These are phyloP conservation scores for Rhogogaster chlorosoma DNA, from an alignment of 2,888 invertebrate species.

Conservation along the genomic window DNA sequence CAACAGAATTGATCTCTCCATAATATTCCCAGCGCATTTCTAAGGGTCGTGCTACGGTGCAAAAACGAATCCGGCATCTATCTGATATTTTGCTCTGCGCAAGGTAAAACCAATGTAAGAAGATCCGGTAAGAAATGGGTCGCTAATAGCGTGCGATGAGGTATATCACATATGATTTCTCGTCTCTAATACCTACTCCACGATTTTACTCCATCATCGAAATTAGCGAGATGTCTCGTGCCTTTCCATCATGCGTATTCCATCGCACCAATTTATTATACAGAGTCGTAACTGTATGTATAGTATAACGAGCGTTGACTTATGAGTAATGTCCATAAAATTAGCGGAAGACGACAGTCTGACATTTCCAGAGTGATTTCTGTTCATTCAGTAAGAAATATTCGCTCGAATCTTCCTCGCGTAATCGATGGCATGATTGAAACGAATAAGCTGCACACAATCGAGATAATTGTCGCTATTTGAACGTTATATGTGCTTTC, in stretches of 20 bases:
- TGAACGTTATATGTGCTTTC: neutral
- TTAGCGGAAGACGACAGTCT: neutral
- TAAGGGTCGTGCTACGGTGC: slow-evolving; percentile 20
- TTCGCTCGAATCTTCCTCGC: neutral
- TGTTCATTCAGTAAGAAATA: neutral
- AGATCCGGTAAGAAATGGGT: slow-evolving; percentile 19
- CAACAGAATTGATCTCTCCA: slow-evolving; percentile 27
- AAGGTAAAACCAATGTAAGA: neutral
- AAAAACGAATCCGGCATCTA: slow-evolving; percentile 43
- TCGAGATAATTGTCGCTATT: neutral
- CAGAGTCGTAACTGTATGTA: neutral
- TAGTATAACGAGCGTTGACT: neutral
- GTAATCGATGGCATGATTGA: neutral
- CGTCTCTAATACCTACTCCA: neutral
- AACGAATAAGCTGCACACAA: neutral
- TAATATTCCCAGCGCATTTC: slow-evolving; percentile 37
- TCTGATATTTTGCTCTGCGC: slow-evolving; percentile 38
- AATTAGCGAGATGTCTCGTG: neutral
- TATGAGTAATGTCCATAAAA: neutral
- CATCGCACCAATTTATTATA: neutral
- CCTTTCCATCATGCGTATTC: neutral
- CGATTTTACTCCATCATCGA: slow-evolving; percentile 13
- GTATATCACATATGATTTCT: slow-evolving; percentile 1
- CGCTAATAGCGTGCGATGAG: slow-evolving; percentile 37
- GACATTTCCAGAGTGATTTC: neutral